phyloP scores from a whole-genome alignment of 2,113 vertebrate genomes.

The Machaerirhynchus nigripectus region DNA sequence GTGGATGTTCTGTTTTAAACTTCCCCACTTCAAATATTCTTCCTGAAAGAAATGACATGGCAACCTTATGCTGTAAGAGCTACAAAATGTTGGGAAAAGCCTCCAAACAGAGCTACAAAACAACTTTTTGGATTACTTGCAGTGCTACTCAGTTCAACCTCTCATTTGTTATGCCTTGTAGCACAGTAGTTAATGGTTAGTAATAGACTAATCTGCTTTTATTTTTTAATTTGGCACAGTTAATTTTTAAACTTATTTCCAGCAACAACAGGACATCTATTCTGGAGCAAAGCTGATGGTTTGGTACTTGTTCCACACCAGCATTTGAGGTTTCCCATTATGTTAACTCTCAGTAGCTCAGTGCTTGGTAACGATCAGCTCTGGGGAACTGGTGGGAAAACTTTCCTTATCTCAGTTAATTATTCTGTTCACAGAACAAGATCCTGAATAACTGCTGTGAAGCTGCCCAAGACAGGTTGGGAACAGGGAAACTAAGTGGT shows the following conservation, averaged over 20 bases:
- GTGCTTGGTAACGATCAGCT: not conserved
- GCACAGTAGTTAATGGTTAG: not conserved
- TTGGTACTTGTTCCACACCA: not conserved
- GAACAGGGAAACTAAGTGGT: not conserved
- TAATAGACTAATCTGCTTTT: not conserved
- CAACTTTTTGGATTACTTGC: not conserved
- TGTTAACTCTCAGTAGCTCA: not conserved
- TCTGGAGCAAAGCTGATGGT: not conserved
- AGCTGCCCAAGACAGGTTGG: not conserved
- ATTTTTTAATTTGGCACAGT: not conserved
- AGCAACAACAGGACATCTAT: not conserved
- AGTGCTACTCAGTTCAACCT: not conserved
- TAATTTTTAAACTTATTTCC: conserved; percentile 29
- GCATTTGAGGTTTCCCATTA: not conserved
- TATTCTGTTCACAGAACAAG: conserved; percentile 34
- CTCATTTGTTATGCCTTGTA: not conserved
- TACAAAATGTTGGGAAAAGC: not conserved
- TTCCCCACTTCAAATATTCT: not conserved
- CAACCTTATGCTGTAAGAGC: not conserved
- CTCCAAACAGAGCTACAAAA: not conserved
- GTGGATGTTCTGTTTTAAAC: not conserved
- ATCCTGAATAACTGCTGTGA: conserved; percentile 17
- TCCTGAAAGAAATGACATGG: not conserved
- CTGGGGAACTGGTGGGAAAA: not conserved
- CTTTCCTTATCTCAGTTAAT: not conserved